A percentile compares a stretch with the other conserved stretches of the same genome.
Conservation (phyloP, 2,888 invertebrate species). For the Calameuta filiformis region DNA sequence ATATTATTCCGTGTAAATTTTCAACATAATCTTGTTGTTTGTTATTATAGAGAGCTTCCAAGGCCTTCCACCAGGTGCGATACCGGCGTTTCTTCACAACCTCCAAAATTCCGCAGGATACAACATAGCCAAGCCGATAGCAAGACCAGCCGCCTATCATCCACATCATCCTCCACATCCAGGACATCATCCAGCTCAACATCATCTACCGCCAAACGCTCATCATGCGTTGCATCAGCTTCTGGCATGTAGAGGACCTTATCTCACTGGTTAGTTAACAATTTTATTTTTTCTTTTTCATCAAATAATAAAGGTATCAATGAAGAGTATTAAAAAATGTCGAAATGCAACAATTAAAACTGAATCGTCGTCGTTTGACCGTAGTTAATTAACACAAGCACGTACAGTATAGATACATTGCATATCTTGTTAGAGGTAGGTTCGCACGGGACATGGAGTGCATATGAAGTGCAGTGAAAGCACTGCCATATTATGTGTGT, state of each 20-base stretch:
- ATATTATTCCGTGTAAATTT: not conserved
- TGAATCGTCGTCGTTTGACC: not conserved
- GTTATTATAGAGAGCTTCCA: constrained; percentile 58
- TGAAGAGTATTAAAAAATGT: not conserved
- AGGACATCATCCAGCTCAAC: constrained; percentile 59
- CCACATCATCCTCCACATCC: constrained; percentile 81
- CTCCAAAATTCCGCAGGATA: constrained; percentile 69
- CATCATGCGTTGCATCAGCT: constrained; percentile 74
- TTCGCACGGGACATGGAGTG: constrained; percentile 61
- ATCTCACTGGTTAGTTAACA: constrained; percentile 76
- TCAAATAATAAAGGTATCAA: too few species aligned
- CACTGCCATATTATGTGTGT: constrained; percentile 56
- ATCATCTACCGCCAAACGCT: constrained; percentile 59
- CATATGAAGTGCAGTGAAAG: constrained; percentile 63
- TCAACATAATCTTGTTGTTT: not conserved
- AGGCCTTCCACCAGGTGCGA: constrained; percentile 55
- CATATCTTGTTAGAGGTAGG: constrained; percentile 60
- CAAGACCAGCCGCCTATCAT: constrained; percentile 76
- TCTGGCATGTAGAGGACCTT: constrained; percentile 85
- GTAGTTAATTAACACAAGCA: not conserved
- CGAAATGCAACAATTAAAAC: not conserved
- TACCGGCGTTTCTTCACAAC: constrained; percentile 60
- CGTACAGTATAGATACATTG: constrained; percentile 31
- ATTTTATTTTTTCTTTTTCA: too few species aligned
- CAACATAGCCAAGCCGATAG: constrained; percentile 85